A percentile compares a stretch with the other conserved stretches of the same genome.
Evolutionary conservation across 2,113 vertebrate species (phyloP).

Genomic region (Oryctolagus cuniculus): mOryCun1.1 NC_091433.1:138953001-138953500

Average conservation of each 20-base stretch:
- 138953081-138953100: too few relatives aligned
- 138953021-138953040: too few relatives aligned
- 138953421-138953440: background rate
- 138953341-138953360: background rate
- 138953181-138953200: background rate
- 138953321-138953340: background rate
- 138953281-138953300: background rate
- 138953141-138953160: background rate
- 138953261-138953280: background rate
- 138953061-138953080: too few relatives aligned
- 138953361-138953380: conserved; percentile 36
- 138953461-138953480: background rate
- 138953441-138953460: background rate
- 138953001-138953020: too few relatives aligned
- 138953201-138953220: background rate
- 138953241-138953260: background rate
- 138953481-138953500: background rate
- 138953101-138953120: too few relatives aligned
- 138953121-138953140: background rate
- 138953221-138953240: background rate
- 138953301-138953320: background rate
- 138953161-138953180: background rate
- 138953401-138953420: conserved; percentile 8
- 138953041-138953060: too few relatives aligned
- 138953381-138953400: background rate